Evolutionary conservation across 2,888 invertebrate genomes (phyloP).

Genomic region (Sphinx pinastri): DNA sequence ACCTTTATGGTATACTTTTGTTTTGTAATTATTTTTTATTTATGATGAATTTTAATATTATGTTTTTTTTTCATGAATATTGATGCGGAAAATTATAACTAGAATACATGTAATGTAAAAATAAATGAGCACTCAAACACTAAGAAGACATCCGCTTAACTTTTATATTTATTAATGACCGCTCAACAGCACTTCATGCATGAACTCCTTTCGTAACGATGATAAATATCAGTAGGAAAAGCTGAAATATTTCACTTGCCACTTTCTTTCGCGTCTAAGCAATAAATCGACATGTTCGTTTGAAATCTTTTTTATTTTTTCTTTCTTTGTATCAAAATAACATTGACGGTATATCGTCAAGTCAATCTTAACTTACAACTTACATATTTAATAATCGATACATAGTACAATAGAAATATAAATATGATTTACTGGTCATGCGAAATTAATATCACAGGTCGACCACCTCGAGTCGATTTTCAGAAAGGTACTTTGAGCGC

Average conservation of each 20-base stretch:
- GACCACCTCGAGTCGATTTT: constrained; percentile 36
- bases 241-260: constrained; percentile 37
- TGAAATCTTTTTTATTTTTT: constrained; percentile 44
- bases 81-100: not conserved
- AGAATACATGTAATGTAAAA: constrained; percentile 10
- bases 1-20: not conserved
- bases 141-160: constrained; percentile 26
- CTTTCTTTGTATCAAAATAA: constrained; percentile 51
- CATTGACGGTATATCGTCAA: constrained; percentile 30
- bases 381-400: constrained; percentile 14
- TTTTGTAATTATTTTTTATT: not conserved
- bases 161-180: constrained; percentile 48
- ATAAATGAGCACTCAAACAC: not conserved
- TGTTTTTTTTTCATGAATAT: not conserved
- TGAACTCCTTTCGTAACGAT: constrained; percentile 57
- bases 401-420: constrained; percentile 8
- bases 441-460: constrained; percentile 61
- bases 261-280: constrained; percentile 43
- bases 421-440: constrained; percentile 14
- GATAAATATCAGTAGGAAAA: constrained; percentile 63
- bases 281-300: constrained; percentile 33
- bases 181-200: constrained; percentile 59
- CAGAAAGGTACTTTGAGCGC: constrained; percentile 9
- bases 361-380: constrained; percentile 11
- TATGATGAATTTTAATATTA: not conserved